These are phyloP conservation scores for Erannis defoliaria DNA, from an alignment of 2,888 invertebrate genomes.

Conservation along the genomic window DNA sequence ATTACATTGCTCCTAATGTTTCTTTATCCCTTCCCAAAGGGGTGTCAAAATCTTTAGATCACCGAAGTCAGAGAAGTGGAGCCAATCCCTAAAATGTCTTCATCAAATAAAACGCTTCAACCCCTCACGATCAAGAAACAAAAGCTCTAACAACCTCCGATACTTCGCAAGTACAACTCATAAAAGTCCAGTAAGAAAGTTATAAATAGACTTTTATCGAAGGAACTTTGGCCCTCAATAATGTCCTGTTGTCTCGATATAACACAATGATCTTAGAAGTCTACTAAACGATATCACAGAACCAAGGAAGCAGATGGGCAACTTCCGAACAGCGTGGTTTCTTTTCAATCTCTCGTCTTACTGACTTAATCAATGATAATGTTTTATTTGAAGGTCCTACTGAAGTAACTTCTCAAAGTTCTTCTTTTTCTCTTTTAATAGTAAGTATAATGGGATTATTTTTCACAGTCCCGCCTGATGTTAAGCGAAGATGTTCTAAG, in stretches of 20 bases:
- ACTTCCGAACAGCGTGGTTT: not conserved
- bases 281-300: constrained; percentile 13
- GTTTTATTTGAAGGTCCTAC: too few species aligned
- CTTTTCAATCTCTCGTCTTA: too few species aligned
- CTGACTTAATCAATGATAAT: too few species aligned
- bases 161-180: constrained; percentile 26
- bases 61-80: too few species aligned
- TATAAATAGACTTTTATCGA: constrained; percentile 34
- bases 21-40: not conserved
- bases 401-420: too few species aligned
- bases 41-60: not conserved
- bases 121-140: constrained; percentile 11
- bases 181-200: constrained; percentile 29
- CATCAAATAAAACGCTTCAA: constrained; percentile 7
- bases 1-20: not conserved
- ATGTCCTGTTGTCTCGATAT: constrained; percentile 31
- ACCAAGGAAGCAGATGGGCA: not conserved
- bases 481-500: too few species aligned
- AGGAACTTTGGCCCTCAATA: constrained; percentile 36
- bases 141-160: constrained; percentile 19
- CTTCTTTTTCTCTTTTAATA: too few species aligned
- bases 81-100: constrained; percentile 4
- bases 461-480: too few species aligned
- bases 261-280: constrained; percentile 31
- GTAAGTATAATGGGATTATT: too few species aligned